Evolutionary conservation across 2,888 invertebrate genomes (phyloP).

Genomic region (Noctua comes): DNA sequence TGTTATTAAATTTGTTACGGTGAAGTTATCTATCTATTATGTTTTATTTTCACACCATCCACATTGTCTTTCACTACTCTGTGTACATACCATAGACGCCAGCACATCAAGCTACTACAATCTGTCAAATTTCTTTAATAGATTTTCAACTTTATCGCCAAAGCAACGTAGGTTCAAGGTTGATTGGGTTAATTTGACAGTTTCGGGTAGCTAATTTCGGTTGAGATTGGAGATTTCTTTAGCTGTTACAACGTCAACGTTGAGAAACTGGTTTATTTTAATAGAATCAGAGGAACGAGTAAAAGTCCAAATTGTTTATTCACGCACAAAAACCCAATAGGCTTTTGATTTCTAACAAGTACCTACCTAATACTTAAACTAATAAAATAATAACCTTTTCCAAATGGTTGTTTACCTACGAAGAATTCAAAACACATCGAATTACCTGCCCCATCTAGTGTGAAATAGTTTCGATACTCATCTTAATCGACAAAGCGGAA

Average conservation of each 20-base stretch:
- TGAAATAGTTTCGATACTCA: constrained; percentile 1
- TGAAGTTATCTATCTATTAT: constrained; percentile 20
- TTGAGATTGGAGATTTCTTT: background rate
- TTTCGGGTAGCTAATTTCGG: too few relatives aligned
- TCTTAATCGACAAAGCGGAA: background rate
- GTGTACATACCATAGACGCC: too few relatives aligned
- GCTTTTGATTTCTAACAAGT: background rate
- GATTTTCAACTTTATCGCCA: too few relatives aligned
- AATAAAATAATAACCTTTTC: background rate
- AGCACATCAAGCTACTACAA: too few relatives aligned
- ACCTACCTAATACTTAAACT: background rate
- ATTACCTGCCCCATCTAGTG: background rate
- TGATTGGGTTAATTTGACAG: too few relatives aligned
- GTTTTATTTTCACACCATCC: constrained; percentile 40
- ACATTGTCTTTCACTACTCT: too few relatives aligned
- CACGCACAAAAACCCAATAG: background rate
- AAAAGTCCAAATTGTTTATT: background rate
- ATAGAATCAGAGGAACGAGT: background rate
- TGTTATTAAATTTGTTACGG: constrained; percentile 16
- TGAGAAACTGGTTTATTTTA: constrained; percentile 13
- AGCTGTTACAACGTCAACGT: background rate
- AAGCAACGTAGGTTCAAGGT: too few relatives aligned
- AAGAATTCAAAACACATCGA: background rate
- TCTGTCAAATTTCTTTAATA: too few relatives aligned
- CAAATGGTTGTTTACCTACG: background rate